Evolutionary conservation across 2,113 vertebrate species (phyloP).

Genomic region (Elanus axillaris): DNA sequence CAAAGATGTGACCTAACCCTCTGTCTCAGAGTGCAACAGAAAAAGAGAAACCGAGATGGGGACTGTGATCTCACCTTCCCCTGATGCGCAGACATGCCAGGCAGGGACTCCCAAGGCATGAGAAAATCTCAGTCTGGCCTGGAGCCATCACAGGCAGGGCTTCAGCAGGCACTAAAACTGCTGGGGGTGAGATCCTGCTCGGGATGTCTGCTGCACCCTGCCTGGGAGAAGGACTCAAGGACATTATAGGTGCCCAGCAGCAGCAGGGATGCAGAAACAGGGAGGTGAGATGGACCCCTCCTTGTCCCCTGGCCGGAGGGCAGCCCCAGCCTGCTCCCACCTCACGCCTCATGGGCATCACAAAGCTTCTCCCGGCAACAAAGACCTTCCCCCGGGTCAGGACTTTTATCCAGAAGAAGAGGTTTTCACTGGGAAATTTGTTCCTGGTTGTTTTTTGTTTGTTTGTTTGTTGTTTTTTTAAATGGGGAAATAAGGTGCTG

Average conservation of each 20-base stretch:
- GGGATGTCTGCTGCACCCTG: neutral
- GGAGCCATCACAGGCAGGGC: neutral
- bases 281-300: neutral
- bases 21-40: neutral
- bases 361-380: neutral
- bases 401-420: neutral
- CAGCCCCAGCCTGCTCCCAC: neutral
- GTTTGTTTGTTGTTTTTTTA: too few species aligned
- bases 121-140: neutral
- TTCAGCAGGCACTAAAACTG: neutral
- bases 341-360: fast-evolving
- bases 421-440: neutral
- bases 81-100: neutral
- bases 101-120: neutral
- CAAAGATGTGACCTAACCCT: neutral
- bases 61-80: neutral
- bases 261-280: neutral
- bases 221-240: neutral
- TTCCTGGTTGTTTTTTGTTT: neutral
- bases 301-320: neutral
- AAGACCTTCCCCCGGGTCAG: neutral
- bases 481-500: neutral
- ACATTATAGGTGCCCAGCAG: neutral
- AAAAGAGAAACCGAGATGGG: neutral
- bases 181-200: neutral